A percentile compares a stretch with the other conserved stretches of the same genome.
Evolutionary conservation across 1,140 invertebrate species (phyloP).

Genomic region (Drosophila ambigua): DNA sequence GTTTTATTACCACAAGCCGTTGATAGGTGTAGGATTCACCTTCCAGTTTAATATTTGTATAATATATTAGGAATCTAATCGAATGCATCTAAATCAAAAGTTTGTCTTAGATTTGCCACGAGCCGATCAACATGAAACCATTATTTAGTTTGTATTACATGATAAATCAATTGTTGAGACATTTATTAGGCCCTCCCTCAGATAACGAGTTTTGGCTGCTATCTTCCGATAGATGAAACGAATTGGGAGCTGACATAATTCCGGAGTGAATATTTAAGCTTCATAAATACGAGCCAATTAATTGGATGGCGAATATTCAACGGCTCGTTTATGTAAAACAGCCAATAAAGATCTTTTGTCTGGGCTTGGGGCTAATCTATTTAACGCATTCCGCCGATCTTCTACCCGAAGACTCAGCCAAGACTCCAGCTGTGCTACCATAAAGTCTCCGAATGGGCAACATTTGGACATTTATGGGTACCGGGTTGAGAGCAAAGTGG

Average conservation of each 20-base stretch:
- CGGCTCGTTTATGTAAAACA: slow-evolving; percentile 68
- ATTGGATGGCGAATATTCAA: slow-evolving; percentile 57
- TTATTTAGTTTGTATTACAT: slow-evolving; percentile 8
- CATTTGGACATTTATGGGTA: slow-evolving; percentile 36
- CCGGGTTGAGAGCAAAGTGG: slow-evolving; percentile 30
- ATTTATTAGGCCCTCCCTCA: slow-evolving; percentile 1
- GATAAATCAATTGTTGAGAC: not conserved
- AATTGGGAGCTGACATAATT: slow-evolving; percentile 29
- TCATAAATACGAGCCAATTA: slow-evolving; percentile 74
- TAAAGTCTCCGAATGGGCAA: slow-evolving; percentile 45
- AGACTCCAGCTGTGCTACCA: slow-evolving; percentile 33
- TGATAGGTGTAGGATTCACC: not conserved
- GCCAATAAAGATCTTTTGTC: slow-evolving; percentile 66
- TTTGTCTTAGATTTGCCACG: not conserved
- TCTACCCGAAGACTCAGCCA: not conserved
- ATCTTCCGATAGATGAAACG: not conserved
- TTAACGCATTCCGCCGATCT: slow-evolving; percentile 60
- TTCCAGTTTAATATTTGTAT: no score
- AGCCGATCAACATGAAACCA: slow-evolving; percentile 7
- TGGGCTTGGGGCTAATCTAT: slow-evolving; percentile 46
- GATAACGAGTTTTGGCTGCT: not conserved
- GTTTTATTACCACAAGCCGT: not conserved
- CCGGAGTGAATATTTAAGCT: slow-evolving; percentile 58
- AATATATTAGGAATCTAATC: no score
- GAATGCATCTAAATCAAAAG: not conserved